Percentiles rank a stretch among this genome's conserved stretches.
Conservation (phyloP, 2,888 invertebrate genomes). For the Megastigmus dorsalis region DNA sequence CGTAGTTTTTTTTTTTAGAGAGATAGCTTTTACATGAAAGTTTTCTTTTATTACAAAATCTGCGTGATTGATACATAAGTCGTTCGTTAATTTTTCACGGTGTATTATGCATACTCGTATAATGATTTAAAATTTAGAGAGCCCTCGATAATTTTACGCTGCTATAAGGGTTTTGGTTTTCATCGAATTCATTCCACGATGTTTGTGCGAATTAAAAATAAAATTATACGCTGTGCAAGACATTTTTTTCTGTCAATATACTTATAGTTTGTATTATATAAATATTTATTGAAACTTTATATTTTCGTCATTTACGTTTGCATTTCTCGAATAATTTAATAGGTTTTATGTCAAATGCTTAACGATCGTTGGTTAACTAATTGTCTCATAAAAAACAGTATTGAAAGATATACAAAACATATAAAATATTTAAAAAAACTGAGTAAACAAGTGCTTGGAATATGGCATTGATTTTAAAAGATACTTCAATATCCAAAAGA, state of each 20-base stretch:
- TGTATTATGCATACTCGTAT: too few relatives aligned
- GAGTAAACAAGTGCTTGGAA: background rate
- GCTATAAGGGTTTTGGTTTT: background rate
- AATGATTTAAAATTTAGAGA: constrained; percentile 13
- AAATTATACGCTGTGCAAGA: constrained; percentile 49
- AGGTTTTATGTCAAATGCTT: constrained; percentile 17
- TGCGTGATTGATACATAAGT: constrained; percentile 2
- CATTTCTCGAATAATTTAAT: constrained; percentile 8
- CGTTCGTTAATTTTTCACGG: background rate
- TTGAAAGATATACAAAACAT: too few relatives aligned
- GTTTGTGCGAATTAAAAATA: constrained; percentile 38
- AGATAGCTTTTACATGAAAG: constrained; percentile 12
- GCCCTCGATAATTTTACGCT: background rate
- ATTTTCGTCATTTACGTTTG: constrained; percentile 28
- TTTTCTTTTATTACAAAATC: constrained; percentile 12
- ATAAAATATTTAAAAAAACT: constrained; percentile 23
- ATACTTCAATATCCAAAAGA: background rate
- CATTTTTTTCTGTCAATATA: constrained; percentile 39
- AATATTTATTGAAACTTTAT: constrained; percentile 43
- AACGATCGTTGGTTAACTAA: background rate
- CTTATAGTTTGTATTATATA: constrained; percentile 46
- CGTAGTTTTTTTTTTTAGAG: constrained; percentile 5
- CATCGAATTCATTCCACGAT: constrained; percentile 30
- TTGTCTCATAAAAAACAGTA: constrained; percentile 5
- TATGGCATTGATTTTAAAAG: background rate